These are phyloP conservation scores for Ciconia nigra DNA, from an alignment of 2,797 vertebrate species.

Conservation along the genomic window DNA sequence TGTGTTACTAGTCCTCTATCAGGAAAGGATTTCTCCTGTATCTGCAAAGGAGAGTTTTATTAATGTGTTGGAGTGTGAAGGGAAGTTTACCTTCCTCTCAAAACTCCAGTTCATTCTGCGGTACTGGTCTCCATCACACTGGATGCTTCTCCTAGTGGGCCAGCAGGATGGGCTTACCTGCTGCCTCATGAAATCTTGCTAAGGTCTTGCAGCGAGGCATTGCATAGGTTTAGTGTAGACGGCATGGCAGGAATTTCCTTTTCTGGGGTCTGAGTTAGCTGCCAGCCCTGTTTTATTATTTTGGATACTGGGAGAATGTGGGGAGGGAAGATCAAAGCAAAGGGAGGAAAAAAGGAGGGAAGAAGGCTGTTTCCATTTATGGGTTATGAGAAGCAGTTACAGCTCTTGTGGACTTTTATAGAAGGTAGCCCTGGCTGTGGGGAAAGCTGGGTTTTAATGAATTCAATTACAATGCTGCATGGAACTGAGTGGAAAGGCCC, in stretches of 20 bases:
- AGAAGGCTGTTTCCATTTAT: conserved; percentile 9
- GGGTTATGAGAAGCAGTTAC: background rate
- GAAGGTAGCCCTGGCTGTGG: background rate
- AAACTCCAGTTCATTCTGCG: background rate
- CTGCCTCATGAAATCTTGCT: background rate
- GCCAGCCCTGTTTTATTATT: background rate
- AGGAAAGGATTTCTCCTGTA: background rate
- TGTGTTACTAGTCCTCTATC: background rate
- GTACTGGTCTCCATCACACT: background rate
- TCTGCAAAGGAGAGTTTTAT: background rate
- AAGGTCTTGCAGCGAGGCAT: background rate
- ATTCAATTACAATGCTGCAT: background rate
- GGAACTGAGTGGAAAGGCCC: background rate
- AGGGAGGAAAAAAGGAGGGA: background rate
- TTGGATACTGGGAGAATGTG: background rate
- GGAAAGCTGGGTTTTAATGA: background rate
- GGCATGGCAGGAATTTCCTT: conserved; percentile 8
- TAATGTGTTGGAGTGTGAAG: background rate
- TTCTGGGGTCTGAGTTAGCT: background rate
- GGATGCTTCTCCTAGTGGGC: background rate
- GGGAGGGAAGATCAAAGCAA: background rate
- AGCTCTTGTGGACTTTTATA: background rate
- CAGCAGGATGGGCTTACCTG: background rate
- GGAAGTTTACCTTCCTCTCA: background rate
- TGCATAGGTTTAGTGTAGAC: background rate